Base-by-base conservation (phyloP, 2,888 invertebrate genomes). In the Mycalesis mineus region DNA sequence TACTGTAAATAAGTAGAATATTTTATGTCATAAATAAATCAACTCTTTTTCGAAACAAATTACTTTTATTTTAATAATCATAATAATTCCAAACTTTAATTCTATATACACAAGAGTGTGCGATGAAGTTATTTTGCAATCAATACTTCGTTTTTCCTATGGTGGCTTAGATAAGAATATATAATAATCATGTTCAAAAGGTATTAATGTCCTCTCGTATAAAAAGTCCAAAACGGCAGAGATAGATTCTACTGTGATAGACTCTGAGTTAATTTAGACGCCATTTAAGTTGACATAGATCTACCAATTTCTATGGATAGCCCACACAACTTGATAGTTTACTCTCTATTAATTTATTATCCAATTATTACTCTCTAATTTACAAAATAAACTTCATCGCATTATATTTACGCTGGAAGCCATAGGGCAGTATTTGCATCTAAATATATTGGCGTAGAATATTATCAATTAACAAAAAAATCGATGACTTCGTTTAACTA, bases 81-180 rank as follows among this genome's bases (percentile, higher is more conserved):
- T 70, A 72, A 70, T 75, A 72, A 70, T 74, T 73, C 75, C 72
- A 79, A 80, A 58, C 44, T 53, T 58, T 73, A 22, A 73, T 53
- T 54, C 66, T 60, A 62, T 65, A 36, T 36, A 36, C 36, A 66
- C 66, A 28, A 31, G n/a, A 73, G 3, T 14, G 7, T 45, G 11
- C 13, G 7, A 33, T 33, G 47, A 47, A 47, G 47, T 47, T 47
- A 33, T 22, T 22, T 4, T 22, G 22, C 22, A 22, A 22, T 22
- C 22, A 5, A n/a, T n/a, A n/a, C n/a, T n/a, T n/a, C n/a, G n/a
- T n/a, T n/a, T n/a, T n/a, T n/a, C n/a, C n/a, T n/a, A n/a, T n/a
- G n/a, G n/a, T n/a, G n/a, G n/a, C n/a, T n/a, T n/a, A n/a, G n/a
- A n/a, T n/a, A n/a, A n/a, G n/a, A n/a, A n/a, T n/a, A n/a, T n/a